Conservation (phyloP, 2,113 vertebrate genomes). For the Leucoraja erinaceus region DNA sequence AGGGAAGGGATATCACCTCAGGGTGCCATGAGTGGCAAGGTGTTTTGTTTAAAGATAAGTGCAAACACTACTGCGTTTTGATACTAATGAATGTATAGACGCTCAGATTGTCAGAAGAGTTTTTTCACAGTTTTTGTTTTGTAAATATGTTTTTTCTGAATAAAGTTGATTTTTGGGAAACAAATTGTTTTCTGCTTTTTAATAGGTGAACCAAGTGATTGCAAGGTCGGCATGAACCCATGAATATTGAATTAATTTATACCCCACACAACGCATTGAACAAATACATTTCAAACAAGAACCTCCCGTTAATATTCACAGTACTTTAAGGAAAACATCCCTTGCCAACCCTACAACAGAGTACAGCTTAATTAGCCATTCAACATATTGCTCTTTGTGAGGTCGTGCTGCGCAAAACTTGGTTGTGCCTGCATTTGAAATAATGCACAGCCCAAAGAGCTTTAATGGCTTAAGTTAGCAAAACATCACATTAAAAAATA, state of each 20-base stretch:
- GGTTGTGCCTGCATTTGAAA: background rate
- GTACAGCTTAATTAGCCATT: background rate
- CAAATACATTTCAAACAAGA: background rate
- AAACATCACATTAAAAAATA: too few species aligned
- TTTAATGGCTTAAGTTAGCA: background rate
- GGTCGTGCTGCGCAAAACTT: background rate
- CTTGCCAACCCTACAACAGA: background rate
- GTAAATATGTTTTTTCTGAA: too few species aligned
- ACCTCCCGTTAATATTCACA: background rate
- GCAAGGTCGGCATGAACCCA: background rate
- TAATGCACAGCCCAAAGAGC: background rate
- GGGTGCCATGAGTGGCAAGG: too few species aligned
- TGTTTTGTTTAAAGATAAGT: too few species aligned
- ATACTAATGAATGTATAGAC: too few species aligned
- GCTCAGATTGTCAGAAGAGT: too few species aligned
- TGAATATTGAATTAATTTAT: background rate
- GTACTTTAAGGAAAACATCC: background rate
- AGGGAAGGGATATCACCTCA: too few species aligned
- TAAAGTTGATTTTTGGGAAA: slow-evolving; percentile 36
- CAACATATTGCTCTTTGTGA: background rate
- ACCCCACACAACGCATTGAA: background rate
- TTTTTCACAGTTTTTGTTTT: too few species aligned
- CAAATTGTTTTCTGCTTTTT: slow-evolving; percentile 50
- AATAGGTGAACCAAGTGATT: slow-evolving; percentile 38
- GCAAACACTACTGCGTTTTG: too few species aligned